Conservation (phyloP, 2,797 vertebrate genomes). For the Hylomyscus alleni region DNA sequence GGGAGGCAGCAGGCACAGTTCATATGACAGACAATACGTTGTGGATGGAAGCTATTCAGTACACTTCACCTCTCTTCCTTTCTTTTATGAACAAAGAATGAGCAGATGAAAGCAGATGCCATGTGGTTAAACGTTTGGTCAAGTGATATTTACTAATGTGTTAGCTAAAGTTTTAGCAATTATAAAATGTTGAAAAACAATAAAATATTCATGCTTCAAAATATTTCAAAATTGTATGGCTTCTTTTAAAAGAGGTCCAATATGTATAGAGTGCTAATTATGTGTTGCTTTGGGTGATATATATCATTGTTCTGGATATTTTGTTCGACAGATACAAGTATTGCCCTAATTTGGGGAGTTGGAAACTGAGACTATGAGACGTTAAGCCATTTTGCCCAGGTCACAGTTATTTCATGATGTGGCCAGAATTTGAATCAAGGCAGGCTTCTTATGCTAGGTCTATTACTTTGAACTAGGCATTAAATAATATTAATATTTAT, state of each 20-base stretch:
- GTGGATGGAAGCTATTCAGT: conserved; percentile 48
- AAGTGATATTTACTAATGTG: conserved; percentile 1
- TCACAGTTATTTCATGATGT: neutral
- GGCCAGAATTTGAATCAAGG: neutral
- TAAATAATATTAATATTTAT: neutral
- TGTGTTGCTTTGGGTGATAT: neutral
- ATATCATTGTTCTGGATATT: neutral
- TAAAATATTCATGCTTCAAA: conserved; percentile 8
- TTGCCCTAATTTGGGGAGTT: neutral
- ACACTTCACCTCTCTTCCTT: neutral
- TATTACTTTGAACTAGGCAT: neutral
- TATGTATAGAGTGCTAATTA: neutral
- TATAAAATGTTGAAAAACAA: conserved; percentile 11
- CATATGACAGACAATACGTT: conserved; percentile 55
- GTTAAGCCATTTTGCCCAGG: neutral
- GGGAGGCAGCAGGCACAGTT: neutral
- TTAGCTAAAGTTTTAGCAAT: neutral
- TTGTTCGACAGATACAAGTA: neutral
- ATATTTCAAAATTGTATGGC: neutral
- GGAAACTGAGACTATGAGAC: neutral
- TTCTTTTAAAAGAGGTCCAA: neutral
- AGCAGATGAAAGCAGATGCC: neutral
- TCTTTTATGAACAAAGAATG: neutral
- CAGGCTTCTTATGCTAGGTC: neutral
- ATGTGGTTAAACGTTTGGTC: neutral